These are phyloP conservation scores for Ornithorhynchus anatinus DNA, from an alignment of 2,113 vertebrate species.

Conservation along the genomic window DNA sequence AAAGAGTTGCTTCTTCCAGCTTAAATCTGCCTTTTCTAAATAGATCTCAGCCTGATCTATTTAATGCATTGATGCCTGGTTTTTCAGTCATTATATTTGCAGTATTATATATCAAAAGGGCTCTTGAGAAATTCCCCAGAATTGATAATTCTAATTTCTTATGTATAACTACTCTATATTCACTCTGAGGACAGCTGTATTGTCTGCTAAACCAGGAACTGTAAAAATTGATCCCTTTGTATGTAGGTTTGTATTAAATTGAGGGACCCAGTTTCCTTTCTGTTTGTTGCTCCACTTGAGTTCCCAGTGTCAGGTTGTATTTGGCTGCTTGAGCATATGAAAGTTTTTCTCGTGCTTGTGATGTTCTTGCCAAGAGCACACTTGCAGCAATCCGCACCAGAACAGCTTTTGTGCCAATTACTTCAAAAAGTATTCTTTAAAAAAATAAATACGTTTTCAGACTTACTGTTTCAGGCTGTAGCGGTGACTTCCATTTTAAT, in stretches of 20 bases:
- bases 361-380: constrained; percentile 89
- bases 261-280: constrained; percentile 73
- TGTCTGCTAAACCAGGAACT: constrained; percentile 82
- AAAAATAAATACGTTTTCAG: constrained; percentile 69
- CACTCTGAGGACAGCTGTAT: constrained; percentile 74
- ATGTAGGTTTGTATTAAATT: constrained; percentile 83
- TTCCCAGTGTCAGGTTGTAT: constrained; percentile 85
- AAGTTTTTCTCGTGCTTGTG: constrained; percentile 82
- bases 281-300: constrained; percentile 72
- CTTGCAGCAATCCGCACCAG: constrained; percentile 79
- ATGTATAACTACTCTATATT: constrained; percentile 84
- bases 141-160: constrained; percentile 85
- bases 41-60: constrained; percentile 74
- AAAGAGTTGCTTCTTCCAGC: constrained; percentile 76
- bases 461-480: constrained; percentile 72
- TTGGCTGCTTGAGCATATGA: constrained; percentile 85
- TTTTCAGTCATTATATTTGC: constrained; percentile 79
- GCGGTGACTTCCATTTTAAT: constrained; percentile 72
- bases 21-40: constrained; percentile 77
- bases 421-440: constrained; percentile 79
- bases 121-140: constrained; percentile 74
- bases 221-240: constrained; percentile 83
- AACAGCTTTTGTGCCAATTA: constrained; percentile 80
- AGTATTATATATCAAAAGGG: constrained; percentile 81
- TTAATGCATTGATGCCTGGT: constrained; percentile 79